Evolutionary conservation across 2,113 vertebrate species (phyloP).

Genomic region (Thinocorus orbignyianus): DNA sequence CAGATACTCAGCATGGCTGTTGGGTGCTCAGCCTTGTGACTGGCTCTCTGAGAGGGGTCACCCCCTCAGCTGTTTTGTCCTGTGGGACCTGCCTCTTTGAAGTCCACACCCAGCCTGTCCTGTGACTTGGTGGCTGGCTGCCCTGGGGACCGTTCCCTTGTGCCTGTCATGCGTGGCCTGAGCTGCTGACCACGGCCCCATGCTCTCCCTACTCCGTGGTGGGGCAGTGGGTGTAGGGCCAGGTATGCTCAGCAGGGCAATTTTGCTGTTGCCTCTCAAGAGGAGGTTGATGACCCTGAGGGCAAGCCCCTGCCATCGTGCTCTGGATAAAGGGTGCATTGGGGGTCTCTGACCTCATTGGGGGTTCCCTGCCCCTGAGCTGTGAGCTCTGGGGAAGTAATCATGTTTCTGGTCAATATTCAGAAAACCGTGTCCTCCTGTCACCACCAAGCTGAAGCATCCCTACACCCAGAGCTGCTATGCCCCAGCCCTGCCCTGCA

Average conservation of each 20-base stretch:
- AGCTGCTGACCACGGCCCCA: neutral
- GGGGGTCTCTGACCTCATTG: rapidly evolving
- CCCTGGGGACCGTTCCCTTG: neutral
- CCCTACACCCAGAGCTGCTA: neutral
- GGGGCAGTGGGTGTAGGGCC: neutral
- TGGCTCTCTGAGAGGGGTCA: neutral
- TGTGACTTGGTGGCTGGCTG: neutral
- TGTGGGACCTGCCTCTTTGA: neutral
- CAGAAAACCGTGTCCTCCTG: neutral
- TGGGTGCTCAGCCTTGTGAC: neutral
- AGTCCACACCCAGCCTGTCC: neutral
- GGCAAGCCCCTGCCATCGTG: rapidly evolving
- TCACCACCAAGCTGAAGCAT: rapidly evolving
- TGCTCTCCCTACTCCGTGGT: neutral
- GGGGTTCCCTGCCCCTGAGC: neutral
- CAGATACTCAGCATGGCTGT: neutral
- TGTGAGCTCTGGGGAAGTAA: neutral
- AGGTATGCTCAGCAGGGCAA: neutral
- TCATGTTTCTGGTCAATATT: neutral
- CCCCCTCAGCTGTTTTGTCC: neutral
- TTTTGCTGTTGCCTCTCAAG: neutral
- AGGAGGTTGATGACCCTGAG: neutral
- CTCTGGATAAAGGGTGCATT: neutral
- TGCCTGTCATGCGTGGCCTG: rapidly evolving
- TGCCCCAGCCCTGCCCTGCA: too few species aligned